Conservation (phyloP, 2,797 vertebrate genomes). For the Artibeus lituratus region DNA sequence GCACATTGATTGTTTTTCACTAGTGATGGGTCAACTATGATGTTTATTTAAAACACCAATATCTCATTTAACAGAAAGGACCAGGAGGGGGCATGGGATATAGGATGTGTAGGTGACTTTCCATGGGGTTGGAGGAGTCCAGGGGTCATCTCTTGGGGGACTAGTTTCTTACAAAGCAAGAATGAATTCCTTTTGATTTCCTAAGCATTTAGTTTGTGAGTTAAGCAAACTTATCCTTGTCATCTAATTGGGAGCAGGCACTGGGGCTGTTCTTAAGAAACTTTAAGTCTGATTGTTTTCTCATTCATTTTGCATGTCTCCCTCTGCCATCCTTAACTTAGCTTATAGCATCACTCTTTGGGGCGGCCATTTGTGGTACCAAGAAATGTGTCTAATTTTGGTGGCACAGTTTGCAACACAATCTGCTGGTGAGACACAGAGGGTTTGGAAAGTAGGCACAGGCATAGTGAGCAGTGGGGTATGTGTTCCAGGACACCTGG, state of each 20-base stretch:
- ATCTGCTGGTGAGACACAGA: background rate
- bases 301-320: background rate
- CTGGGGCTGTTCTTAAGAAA: background rate
- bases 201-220: conserved; percentile 31
- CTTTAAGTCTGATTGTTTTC: background rate
- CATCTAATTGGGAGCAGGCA: conserved; percentile 27
- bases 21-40: conserved; percentile 36
- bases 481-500: background rate
- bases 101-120: background rate
- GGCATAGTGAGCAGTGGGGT: fast-evolving
- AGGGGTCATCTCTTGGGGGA: background rate
- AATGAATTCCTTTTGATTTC: conserved; percentile 29
- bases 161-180: conserved; percentile 33
- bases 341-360: background rate
- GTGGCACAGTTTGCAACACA: background rate
- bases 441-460: background rate
- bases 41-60: conserved; percentile 53
- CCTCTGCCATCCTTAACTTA: background rate
- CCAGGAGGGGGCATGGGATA: background rate
- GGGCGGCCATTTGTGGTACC: background rate
- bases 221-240: conserved; percentile 27
- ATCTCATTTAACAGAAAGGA: conserved; percentile 58
- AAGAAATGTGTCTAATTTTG: background rate
- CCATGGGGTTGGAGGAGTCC: background rate
- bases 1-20: background rate